Percentiles rank a stretch among this genome's conserved stretches.
Evolutionary conservation across 2,888 invertebrate genomes (phyloP).

Genomic region (Sinhomidia bicolor): DNA sequence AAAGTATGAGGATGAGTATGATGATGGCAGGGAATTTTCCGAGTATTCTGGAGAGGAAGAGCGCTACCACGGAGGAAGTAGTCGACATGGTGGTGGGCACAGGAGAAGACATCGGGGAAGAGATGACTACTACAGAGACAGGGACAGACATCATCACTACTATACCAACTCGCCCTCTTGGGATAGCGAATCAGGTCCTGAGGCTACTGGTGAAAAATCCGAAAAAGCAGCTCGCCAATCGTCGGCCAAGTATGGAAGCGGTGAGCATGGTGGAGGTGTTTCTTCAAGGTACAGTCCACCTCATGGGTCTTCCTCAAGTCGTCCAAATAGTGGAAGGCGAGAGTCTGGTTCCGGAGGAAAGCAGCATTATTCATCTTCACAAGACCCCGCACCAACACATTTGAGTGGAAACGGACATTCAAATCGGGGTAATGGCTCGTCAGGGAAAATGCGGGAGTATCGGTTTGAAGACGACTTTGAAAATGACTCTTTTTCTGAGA

Average conservation of each 20-base stretch:
- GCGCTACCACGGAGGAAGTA: constrained; percentile 57
- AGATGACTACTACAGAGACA: constrained; percentile 69
- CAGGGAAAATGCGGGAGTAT: constrained; percentile 65
- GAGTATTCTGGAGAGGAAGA: constrained; percentile 78
- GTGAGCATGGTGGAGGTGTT: constrained; percentile 46
- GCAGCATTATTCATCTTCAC: constrained; percentile 34
- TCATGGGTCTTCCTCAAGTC: constrained; percentile 49
- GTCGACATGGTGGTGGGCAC: constrained; percentile 62
- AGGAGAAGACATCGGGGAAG: constrained; percentile 67
- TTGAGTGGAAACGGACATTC: constrained; percentile 52
- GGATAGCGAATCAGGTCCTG: constrained; percentile 79
- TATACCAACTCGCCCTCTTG: constrained; percentile 78
- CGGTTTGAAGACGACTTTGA: constrained; percentile 78
- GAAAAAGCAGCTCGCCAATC: constrained; percentile 60
- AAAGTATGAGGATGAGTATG: constrained; percentile 71
- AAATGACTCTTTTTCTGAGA: constrained; percentile 45
- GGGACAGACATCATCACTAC: constrained; percentile 71
- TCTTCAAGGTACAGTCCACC: constrained; percentile 54
- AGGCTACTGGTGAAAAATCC: constrained; percentile 54
- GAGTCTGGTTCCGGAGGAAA: constrained; percentile 36
- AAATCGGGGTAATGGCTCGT: constrained; percentile 5
- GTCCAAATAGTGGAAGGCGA: constrained; percentile 62
- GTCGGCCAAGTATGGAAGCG: constrained; percentile 49
- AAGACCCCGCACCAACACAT: constrained; percentile 58
- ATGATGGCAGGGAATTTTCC: constrained; percentile 73